Base-by-base conservation (phyloP, 2,888 invertebrate species). In the Myopa testacea region DNA sequence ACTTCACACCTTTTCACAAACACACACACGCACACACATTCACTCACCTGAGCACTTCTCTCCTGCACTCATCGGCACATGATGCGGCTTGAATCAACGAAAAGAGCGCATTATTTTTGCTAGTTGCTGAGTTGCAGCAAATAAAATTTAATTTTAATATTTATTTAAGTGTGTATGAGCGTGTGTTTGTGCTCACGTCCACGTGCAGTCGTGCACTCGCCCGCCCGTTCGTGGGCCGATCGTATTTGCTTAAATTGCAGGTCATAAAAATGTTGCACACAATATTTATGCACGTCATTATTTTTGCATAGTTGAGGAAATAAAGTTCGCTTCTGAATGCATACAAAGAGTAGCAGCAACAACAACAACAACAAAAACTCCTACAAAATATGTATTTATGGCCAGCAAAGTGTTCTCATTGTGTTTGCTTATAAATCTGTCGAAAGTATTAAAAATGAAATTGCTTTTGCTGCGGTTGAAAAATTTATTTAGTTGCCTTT, bases 221-320 rank as follows among this genome's bases (percentile, higher is more conserved):
- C 26, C 26, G 50, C 26, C 34, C 50, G 55, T 70, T 52, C 10
- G 55, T 70, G 37, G 10, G 40, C 62, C 38, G 62, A 62, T 62
- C 38, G 6, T 45, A 45, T 72, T 45, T 50, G 73, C 45, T 63
- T 50, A 40, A 73, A 73, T 40, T 62, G 73, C 50, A 62, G 62
- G 62, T 62, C 50, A 73, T 73, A 73, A 73, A 73, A 73, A 50
- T 73, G 62, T 73, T 73, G 62, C 75, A 19, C 67, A 75, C 19
- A 74, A 55, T 65, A 67, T 55, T 73, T 73, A 73, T 73, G 73
- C 40, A 40, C 40, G 14, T 45, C 45, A 73, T 73, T 73, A 73
- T 73, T 73, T 71, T 73, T 55, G 37, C 55, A 52, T 37, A 70
- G 70, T 55, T 70, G 55, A 55, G 55, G 2, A 70, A 52, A 55